Percentiles rank a stretch among this genome's conserved stretches.
These are phyloP conservation scores for Strigamia transsilvanica DNA, from an alignment of 2,888 invertebrate species.

Conservation along the genomic window DNA sequence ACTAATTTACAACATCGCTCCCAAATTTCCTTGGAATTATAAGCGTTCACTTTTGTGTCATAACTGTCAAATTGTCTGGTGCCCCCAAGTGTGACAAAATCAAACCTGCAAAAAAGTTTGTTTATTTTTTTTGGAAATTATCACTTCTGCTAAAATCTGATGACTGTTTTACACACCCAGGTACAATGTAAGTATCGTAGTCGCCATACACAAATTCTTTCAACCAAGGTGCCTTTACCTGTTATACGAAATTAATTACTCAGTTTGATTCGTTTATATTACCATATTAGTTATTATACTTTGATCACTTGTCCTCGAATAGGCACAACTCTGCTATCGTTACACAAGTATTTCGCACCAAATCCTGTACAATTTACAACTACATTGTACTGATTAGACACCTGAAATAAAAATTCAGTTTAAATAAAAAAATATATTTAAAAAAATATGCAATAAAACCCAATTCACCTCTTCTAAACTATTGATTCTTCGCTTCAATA, in stretches of 20 bases:
- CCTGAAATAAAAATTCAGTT: slow-evolving; percentile 56
- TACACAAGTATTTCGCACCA: slow-evolving; percentile 62
- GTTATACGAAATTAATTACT: not conserved
- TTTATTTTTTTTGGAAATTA: too few relatives aligned
- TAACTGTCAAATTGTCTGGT: slow-evolving; percentile 83
- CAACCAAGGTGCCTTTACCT: slow-evolving; percentile 86
- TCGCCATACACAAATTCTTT: slow-evolving; percentile 88
- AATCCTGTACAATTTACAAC: slow-evolving; percentile 67
- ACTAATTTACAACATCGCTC: slow-evolving; percentile 79
- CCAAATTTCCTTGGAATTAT: slow-evolving; percentile 79
- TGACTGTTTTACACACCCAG: slow-evolving; percentile 62
- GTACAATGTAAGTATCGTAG: slow-evolving; percentile 84
- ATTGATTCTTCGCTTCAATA: slow-evolving; percentile 70
- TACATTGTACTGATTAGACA: slow-evolving; percentile 64
- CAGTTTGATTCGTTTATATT: slow-evolving; percentile 30
- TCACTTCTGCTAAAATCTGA: too few relatives aligned
- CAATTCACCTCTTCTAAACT: slow-evolving; percentile 67
- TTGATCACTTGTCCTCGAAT: slow-evolving; percentile 64
- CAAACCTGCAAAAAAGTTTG: slow-evolving; percentile 59
- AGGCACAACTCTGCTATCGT: slow-evolving; percentile 63
- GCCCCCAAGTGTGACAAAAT: slow-evolving; percentile 82
- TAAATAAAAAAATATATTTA: not conserved
- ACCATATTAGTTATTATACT: slow-evolving; percentile 54
- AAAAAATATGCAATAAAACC: not conserved
- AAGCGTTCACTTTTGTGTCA: slow-evolving; percentile 72